Percentiles rank a stretch among this genome's conserved stretches.
Conservation (phyloP, 2,113 vertebrate species). For the Scomber scombrus region DNA sequence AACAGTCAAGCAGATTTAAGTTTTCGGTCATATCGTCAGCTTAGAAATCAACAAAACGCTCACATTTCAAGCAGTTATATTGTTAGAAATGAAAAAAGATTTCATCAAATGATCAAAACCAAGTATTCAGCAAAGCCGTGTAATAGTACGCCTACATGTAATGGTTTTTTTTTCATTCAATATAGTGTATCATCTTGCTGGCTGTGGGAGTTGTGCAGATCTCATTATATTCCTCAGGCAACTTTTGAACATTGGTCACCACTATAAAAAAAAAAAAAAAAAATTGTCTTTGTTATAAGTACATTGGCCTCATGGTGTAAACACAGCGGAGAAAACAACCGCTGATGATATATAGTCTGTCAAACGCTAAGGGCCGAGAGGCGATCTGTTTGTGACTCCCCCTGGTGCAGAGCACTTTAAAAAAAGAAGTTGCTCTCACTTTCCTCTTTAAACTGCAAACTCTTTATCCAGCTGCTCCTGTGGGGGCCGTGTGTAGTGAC, state of each 20-base stretch:
- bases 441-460: conserved; percentile 38
- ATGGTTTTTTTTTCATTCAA: neutral
- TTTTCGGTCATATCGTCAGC: no score
- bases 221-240: conserved; percentile 10
- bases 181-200: neutral
- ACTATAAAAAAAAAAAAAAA: neutral
- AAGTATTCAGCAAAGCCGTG: no score
- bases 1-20: no score
- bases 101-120: no score
- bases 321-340: conserved; percentile 14
- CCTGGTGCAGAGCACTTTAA: conserved; percentile 20
- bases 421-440: conserved; percentile 21
- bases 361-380: conserved; percentile 13
- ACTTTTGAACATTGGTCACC: neutral
- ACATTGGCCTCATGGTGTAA: conserved; percentile 13
- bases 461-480: conserved; percentile 51
- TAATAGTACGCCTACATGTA: no score
- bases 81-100: no score
- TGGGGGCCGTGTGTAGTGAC: conserved; percentile 24
- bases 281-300: conserved; percentile 3
- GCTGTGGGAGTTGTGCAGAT: neutral
- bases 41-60: no score
- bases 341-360: conserved; percentile 12
- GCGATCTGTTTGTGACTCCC: conserved; percentile 19
- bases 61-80: no score